phyloP scores from a whole-genome alignment of 2,888 invertebrate species.

The Ophion costatus region DNA sequence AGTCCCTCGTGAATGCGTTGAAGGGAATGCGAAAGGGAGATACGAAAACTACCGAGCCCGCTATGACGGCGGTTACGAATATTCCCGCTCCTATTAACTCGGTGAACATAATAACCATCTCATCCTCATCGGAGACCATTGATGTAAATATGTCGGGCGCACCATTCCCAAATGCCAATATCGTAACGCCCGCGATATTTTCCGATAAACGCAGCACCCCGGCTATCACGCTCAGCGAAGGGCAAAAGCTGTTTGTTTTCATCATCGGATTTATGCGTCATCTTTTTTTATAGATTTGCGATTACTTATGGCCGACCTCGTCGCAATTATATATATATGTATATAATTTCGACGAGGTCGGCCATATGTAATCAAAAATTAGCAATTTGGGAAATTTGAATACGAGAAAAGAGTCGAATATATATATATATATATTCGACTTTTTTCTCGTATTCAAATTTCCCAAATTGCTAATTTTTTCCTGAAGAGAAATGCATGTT shows the following conservation, averaged over 20 bases:
- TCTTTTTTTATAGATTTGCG: not conserved
- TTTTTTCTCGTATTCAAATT: not conserved
- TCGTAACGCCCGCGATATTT: slow-evolving; percentile 87
- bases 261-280: not conserved
- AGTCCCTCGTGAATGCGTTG: slow-evolving; percentile 77
- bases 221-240: slow-evolving; percentile 84
- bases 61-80: slow-evolving; percentile 87
- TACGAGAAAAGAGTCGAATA: too few relatives aligned
- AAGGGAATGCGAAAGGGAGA: slow-evolving; percentile 84
- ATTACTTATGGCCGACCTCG: too few relatives aligned
- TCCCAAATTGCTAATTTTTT: too few relatives aligned
- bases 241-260: slow-evolving; percentile 84
- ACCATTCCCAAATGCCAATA: slow-evolving; percentile 89
- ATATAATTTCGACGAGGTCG: too few relatives aligned
- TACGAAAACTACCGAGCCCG: slow-evolving; percentile 85
- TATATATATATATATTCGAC: too few relatives aligned
- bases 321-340: too few relatives aligned
- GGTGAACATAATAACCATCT: slow-evolving; percentile 82
- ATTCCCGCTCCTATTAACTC: slow-evolving; percentile 86
- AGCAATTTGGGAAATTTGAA: too few relatives aligned
- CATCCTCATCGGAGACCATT: slow-evolving; percentile 84
- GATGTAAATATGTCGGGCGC: slow-evolving; percentile 89
- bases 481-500: too few relatives aligned
- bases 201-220: slow-evolving; percentile 84
- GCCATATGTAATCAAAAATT: too few relatives aligned